Evolutionary conservation across 2,797 vertebrate species (phyloP).

Genomic region (Sandelia bainsii): DNA sequence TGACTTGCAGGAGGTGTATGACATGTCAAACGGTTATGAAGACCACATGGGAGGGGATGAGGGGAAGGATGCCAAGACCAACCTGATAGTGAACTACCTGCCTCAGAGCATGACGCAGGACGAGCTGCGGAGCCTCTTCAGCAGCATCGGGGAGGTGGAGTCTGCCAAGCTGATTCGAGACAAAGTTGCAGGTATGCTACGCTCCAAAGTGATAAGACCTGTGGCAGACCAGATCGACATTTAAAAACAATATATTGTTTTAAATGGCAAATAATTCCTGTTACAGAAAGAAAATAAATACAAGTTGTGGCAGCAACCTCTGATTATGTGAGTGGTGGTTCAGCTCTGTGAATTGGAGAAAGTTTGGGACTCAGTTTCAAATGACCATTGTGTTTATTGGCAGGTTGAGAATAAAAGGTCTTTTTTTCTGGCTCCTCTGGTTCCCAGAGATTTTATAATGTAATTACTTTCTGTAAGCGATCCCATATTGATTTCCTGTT

Average conservation of each 20-base stretch:
- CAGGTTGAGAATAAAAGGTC: conserved; percentile 7
- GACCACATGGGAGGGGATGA: conserved; percentile 97
- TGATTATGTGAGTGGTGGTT: conserved; percentile 38
- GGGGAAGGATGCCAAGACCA: conserved; percentile 95
- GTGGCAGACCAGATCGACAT: conserved; percentile 16
- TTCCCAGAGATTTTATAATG: conserved; percentile 21
- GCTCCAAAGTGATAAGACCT: conserved; percentile 27
- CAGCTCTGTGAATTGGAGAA: conserved; percentile 26
- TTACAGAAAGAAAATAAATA: conserved; percentile 20
- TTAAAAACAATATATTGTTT: conserved; percentile 24
- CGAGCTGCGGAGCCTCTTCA: conserved; percentile 96
- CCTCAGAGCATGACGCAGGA: conserved; percentile 99
- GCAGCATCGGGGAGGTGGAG: conserved; percentile 97
- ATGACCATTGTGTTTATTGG: conserved; percentile 9
- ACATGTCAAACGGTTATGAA: conserved; percentile 99
- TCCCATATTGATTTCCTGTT: conserved; percentile 38
- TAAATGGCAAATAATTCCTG: conserved; percentile 42
- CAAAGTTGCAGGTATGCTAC: conserved; percentile 94
- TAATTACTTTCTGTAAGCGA: conserved; percentile 41
- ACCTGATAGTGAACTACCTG: conserved; percentile 98
- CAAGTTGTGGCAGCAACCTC: conserved; percentile 21
- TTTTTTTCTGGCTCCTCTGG: conserved; percentile 27
- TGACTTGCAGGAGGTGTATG: conserved; percentile 85
- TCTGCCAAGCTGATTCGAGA: conserved; percentile 98
- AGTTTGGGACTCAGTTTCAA: conserved; percentile 7